Evolutionary conservation across 2,888 invertebrate species (phyloP).

Genomic region (Eucera pruinosa): DNA sequence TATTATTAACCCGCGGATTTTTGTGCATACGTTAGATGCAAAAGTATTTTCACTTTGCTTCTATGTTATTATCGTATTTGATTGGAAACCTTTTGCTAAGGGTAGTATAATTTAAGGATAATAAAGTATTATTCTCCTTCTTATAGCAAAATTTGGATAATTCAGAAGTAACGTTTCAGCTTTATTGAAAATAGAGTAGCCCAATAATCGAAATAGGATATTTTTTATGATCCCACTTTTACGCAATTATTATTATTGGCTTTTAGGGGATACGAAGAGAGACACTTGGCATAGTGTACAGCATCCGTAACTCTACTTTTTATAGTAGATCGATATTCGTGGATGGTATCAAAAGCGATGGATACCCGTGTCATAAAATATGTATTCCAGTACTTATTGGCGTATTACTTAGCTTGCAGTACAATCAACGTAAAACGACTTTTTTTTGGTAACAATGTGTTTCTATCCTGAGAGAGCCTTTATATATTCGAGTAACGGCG

Average conservation of each 20-base stretch:
- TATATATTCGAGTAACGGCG: constrained; percentile 19
- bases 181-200: no score
- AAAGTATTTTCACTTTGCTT: no score
- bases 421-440: constrained; percentile 36
- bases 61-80: no score
- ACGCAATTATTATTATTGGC: not conserved
- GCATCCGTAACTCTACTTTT: constrained; percentile 13
- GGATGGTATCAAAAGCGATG: constrained; percentile 15
- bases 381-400: constrained; percentile 46
- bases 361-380: constrained; percentile 27
- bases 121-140: no score
- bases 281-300: not conserved
- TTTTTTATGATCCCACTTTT: no score
- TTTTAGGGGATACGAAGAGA: not conserved
- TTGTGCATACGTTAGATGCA: no score
- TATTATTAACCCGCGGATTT: no score
- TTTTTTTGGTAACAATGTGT: constrained; percentile 41
- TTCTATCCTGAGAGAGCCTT: constrained; percentile 32
- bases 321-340: not conserved
- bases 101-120: no score
- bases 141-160: no score
- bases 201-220: no score
- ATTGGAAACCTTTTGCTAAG: no score
- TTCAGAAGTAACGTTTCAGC: no score
- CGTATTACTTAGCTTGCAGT: constrained; percentile 18